Evolutionary conservation across 2,888 invertebrate genomes (phyloP), one percentile per base, ranked within the genome.

Genomic region (Tenthredo amoena): DNA sequence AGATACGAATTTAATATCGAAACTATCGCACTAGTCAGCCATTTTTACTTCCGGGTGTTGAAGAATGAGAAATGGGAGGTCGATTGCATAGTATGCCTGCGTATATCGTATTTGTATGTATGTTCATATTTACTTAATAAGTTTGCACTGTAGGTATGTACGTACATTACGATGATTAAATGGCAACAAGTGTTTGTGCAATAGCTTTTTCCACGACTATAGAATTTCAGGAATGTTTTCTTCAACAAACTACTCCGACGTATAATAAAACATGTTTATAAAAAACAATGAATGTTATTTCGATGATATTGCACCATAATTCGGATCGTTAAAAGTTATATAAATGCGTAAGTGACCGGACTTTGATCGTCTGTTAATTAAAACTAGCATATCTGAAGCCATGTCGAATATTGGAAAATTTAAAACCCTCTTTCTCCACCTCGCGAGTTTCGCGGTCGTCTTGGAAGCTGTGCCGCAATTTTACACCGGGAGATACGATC

Each of bases 201-300:
- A 62, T 62, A 62, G 9, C 26, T 10, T 26, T 21, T 26, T 62
- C 3, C 26, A 62, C 26, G 26, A 62, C 12, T 62, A 26, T 62
- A 18, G 55, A 34, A 68, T 68, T 34, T 34, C 12, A 68, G 68
- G 68, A 68, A 68, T 68, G 12, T 68, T 68, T 68, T 68, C 3
- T 34, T 68, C 68, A 50, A 50, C 34, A 50, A 50, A 50, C 50
- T 50, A 18, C 18, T 50, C 1, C 15, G 0, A 47, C 18, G 47
- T 50, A 50, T 50, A n/a, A 62, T 62, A 62, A 62, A 62, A 26
- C 12, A 34, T 68, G 68, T 68, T 68, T 68, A 68, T 26, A 34
- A 34, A 68, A 68, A 34, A 34, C 31, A 68, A 68, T 15, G 1
- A 68, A 31, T 18, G 12, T 68, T 34, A 1, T 68, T 68, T 15